A percentile compares a stretch with the other conserved stretches of the same genome.
phyloP scores from a whole-genome alignment of 2,888 invertebrate genomes.

The Rugalucina vietnamica region DNA sequence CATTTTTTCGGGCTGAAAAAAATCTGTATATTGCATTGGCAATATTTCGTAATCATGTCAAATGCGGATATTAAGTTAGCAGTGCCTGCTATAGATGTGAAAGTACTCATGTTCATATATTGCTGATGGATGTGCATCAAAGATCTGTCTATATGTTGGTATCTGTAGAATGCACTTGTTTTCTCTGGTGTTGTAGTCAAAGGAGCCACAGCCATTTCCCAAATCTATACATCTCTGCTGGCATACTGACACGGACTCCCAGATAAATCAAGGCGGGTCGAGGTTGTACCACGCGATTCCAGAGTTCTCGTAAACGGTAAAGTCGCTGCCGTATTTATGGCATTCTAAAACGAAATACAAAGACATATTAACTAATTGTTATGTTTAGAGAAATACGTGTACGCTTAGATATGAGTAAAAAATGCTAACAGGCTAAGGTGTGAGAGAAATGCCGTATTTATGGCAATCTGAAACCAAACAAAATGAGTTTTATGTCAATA shows the following conservation, averaged over 20 bases:
- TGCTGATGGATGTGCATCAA: background rate
- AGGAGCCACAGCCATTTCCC: background rate
- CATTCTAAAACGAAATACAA: background rate
- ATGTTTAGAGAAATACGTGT: too few species aligned
- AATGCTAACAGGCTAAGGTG: too few species aligned
- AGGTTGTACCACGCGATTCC: background rate
- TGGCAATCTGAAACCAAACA: too few species aligned
- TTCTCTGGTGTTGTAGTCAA: background rate
- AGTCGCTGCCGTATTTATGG: background rate
- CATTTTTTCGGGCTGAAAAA: too few species aligned
- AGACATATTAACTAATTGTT: too few species aligned
- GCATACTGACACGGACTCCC: background rate
- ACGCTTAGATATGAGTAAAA: too few species aligned
- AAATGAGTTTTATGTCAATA: too few species aligned
- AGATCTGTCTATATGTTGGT: background rate
- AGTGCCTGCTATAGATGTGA: background rate
- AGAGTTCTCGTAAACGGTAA: background rate
- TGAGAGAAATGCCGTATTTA: too few species aligned
- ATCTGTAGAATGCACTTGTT: background rate
- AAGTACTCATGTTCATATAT: background rate
- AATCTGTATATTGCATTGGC: too few species aligned
- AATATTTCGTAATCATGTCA: too few species aligned
- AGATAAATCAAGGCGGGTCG: background rate
- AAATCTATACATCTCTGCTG: background rate
- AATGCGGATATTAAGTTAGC: too few species aligned